Evolutionary conservation across 2,113 vertebrate genomes (phyloP).

Genomic region (Ageneiosus marmoratus): DNA sequence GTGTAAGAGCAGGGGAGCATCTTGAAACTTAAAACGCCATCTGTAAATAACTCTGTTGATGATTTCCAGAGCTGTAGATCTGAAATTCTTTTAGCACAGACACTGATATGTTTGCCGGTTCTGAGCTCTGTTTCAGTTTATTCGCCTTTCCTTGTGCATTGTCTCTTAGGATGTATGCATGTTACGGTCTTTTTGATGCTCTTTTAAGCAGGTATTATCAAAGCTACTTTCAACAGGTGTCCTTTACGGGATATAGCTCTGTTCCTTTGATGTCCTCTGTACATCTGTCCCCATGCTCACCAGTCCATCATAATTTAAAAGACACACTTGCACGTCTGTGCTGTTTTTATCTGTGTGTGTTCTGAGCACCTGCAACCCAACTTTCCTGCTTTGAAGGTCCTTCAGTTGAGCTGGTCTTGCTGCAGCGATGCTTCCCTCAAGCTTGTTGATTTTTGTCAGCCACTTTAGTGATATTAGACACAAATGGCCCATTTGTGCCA

Average conservation of each 20-base stretch:
- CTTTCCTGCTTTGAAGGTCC: constrained; percentile 34
- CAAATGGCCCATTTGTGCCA: constrained; percentile 45
- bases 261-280: constrained; percentile 42
- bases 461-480: constrained; percentile 40
- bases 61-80: constrained; percentile 36
- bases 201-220: constrained; percentile 48
- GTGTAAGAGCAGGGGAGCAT: constrained; percentile 4
- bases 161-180: not conserved
- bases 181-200: constrained; percentile 33
- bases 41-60: constrained; percentile 24
- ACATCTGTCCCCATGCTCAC: constrained; percentile 31
- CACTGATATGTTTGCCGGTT: constrained; percentile 17
- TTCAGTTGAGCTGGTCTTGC: not conserved
- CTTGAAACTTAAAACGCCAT: not conserved
- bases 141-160: not conserved
- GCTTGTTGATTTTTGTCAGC: constrained; percentile 46
- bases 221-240: constrained; percentile 51
- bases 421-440: not conserved
- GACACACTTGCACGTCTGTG: constrained; percentile 23
- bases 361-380: constrained; percentile 37
- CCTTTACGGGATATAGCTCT: constrained; percentile 27
- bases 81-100: constrained; percentile 28
- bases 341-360: not conserved
- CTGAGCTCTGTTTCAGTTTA: constrained; percentile 16
- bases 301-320: constrained; percentile 39